Base-by-base conservation (phyloP, 2,113 vertebrate species). In the Oreocharis arfaki region DNA sequence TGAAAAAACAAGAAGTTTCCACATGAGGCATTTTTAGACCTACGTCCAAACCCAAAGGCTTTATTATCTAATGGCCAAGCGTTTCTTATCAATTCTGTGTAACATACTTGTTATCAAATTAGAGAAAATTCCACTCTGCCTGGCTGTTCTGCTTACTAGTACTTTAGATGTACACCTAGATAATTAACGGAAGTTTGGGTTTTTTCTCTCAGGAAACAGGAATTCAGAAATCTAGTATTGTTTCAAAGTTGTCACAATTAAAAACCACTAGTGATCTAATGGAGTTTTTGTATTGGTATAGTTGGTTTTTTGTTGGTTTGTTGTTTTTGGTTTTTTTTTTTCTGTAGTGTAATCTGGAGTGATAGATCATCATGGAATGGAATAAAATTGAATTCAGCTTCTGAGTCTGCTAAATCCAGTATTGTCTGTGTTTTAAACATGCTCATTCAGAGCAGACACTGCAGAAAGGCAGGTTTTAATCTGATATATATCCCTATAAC, bases 221-320 rank as follows among this genome's bases (percentile, higher is more conserved):
- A 53, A 84, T 4, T 53, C 23, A 32, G 16, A 61, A 82, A 68
- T 9, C 4, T 44, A 56, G 15, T 74, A 61, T 49, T 57, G 5
- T 57, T 73, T 69, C 28, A 69, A 41, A 67, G 46, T 16, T 59
- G 9, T 41, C 47, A 16, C n/a, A 53, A 3, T 68, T 47, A 21
- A 67, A 65, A 49, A n/a, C 4, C 9, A 26, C 2, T 33, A 30
- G 7, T 35, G 11, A 53, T 18, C 20, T 60, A 30, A 44, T 14
- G 16, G 15, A 2, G 4, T 13, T 8, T 39, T 42, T 32, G 3
- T 19, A 37, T 2, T 33, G 8, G 1, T 47, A 18, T 7, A 32
- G 12, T 39, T 37, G 3, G 17, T 77, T 35, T 39, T 28, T 68
- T 59, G 17, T 15, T 37, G 3, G 3, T 59, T 50, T 19, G 6